Evolutionary conservation across 2,113 vertebrate species (phyloP), one percentile per base, ranked within the genome.

Genomic region (Pleuronectes platessa): DNA sequence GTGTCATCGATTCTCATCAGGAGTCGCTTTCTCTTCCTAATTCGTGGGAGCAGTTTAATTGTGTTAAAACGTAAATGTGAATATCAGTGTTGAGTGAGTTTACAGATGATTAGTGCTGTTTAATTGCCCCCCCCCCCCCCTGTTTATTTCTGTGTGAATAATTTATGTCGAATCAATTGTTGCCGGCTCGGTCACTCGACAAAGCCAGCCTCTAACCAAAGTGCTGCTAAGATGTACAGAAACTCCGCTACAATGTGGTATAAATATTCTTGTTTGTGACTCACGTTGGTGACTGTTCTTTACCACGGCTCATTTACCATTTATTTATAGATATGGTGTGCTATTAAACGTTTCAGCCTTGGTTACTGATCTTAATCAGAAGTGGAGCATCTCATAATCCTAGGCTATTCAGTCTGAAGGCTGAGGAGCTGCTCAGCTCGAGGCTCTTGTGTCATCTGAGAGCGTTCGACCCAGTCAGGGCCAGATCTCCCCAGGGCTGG

Each of bases 181-280:
- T 24, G 45, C 24, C 78, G 71, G 82, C 72, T 68, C 4, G 24
- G 65, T 35, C 10, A 15, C 56, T 70, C 15, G n/a, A 51, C 69
- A 5, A 21, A 71, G 71, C 35, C 49, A 40, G 81, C 26, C 73
- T 79, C 68, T 63, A 78, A 90, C 84, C 85, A 87, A 87, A 85
- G 58, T 88, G 87, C 90, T 91, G 83, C 89, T 89, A 87, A 74
- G 42, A 78, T 85, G 69, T 84, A 71, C 27, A 86, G 68, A 64
- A 37, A 3, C 26, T 27, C 26, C 26, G 45, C 53, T 72, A 49
- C 3, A 55, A 10, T 71, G 65, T 42, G 69, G 64, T 55, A 56
- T 51, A 49, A 68, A 37, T 37, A 53, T 40, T 45, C 17, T 5
- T 56, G 60, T 54, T 85, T 70, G 13, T 53, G 51, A 53, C 18